A percentile compares a stretch with the other conserved stretches of the same genome.
phyloP scores from a whole-genome alignment of 2,888 invertebrate species.

The Rhagonycha fulva region DNA sequence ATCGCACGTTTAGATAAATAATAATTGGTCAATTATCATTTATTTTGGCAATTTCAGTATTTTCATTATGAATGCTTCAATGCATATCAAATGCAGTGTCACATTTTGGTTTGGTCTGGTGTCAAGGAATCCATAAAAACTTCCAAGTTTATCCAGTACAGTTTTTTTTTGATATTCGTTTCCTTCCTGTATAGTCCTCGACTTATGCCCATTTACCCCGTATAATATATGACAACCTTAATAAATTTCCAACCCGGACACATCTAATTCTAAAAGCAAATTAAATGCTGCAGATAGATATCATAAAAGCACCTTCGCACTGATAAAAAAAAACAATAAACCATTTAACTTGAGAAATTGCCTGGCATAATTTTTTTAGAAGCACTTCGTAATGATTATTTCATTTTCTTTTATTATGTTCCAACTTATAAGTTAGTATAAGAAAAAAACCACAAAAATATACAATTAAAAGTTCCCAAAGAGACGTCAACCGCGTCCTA shows the following conservation, averaged over 20 bases:
- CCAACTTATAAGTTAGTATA: neutral
- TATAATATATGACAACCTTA: neutral
- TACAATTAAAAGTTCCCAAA: neutral
- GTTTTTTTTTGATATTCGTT: neutral
- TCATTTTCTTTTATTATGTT: neutral
- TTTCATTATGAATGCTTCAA: neutral
- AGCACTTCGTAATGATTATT: neutral
- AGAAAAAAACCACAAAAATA: neutral
- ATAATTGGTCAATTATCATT: too few species aligned
- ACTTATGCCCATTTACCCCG: neutral
- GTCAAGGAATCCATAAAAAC: neutral
- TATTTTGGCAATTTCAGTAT: neutral
- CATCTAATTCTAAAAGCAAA: neutral
- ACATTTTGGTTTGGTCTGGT: neutral
- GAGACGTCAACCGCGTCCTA: neutral
- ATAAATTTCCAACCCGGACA: neutral
- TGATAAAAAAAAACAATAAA: neutral
- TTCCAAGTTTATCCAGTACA: neutral
- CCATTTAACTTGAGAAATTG: neutral
- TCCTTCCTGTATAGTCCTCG: neutral
- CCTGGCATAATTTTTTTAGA: neutral
- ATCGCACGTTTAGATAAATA: too few species aligned
- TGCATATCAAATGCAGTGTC: neutral
- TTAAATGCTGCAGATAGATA: neutral
- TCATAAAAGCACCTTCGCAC: neutral